These are phyloP conservation scores for Sitta europaea DNA, from an alignment of 2,113 vertebrate genomes.

Conservation along the genomic window DNA sequence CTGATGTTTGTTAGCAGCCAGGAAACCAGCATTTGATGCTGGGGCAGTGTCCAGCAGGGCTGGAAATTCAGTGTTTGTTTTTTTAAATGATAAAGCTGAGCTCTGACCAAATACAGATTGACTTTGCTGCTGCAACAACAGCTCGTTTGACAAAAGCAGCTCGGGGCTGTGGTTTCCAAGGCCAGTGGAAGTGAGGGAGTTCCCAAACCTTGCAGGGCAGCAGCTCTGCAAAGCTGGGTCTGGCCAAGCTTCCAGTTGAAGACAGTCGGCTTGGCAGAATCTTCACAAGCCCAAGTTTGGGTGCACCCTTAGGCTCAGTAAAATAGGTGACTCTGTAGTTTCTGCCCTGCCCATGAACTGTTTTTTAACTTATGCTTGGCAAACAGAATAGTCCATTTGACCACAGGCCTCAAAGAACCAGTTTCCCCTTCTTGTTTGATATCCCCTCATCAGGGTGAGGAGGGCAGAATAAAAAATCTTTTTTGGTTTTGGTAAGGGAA, in stretches of 20 bases:
- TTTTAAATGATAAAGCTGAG: constrained; percentile 21
- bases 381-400: background rate
- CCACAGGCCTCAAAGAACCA: background rate
- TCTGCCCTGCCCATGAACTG: background rate
- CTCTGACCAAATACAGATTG: constrained; percentile 50
- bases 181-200: background rate
- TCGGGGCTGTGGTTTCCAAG: background rate
- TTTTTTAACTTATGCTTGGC: background rate
- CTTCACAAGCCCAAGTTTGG: background rate
- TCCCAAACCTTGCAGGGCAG: background rate
- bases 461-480: background rate
- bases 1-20: background rate
- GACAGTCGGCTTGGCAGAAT: background rate
- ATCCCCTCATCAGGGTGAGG: background rate
- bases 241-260: background rate
- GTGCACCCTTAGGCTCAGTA: background rate
- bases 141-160: background rate
- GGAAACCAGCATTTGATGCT: constrained; percentile 29
- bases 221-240: background rate
- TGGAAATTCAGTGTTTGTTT: constrained; percentile 39
- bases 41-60: constrained; percentile 16
- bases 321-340: background rate
- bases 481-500: background rate
- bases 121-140: background rate
- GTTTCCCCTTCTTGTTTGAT: background rate